A percentile compares a stretch with the other conserved stretches of the same genome.
Evolutionary conservation across 2,113 vertebrate genomes (phyloP).

Genomic region (Pteruthius melanotis): DNA sequence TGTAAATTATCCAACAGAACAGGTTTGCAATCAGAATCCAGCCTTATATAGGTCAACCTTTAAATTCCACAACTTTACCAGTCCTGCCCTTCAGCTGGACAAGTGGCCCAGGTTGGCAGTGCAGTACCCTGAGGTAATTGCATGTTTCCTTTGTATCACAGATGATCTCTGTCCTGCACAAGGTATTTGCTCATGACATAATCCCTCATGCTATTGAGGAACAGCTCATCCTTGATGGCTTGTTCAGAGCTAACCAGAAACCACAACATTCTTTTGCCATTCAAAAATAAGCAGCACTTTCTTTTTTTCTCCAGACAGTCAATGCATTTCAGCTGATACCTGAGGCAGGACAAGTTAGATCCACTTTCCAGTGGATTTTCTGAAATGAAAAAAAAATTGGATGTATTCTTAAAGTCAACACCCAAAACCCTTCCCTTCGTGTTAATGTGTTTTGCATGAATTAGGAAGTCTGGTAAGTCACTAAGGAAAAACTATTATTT

Average conservation of each 20-base stretch:
- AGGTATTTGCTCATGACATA: background rate
- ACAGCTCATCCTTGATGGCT: slow-evolving; percentile 11
- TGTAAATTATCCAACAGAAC: background rate
- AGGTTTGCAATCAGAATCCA: background rate
- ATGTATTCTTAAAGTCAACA: background rate
- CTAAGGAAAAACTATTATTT: background rate
- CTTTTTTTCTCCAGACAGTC: background rate
- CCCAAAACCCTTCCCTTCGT: background rate
- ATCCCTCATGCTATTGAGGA: background rate
- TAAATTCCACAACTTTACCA: background rate
- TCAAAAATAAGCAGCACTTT: background rate
- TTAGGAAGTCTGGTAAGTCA: background rate
- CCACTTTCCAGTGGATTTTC: background rate
- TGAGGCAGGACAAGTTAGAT: background rate
- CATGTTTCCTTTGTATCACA: background rate
- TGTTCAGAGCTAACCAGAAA: slow-evolving; percentile 18
- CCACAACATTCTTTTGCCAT: background rate
- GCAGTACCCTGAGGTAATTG: background rate
- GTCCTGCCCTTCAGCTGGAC: background rate
- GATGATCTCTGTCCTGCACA: background rate
- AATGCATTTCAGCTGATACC: background rate
- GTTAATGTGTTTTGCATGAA: background rate
- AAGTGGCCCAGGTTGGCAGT: background rate
- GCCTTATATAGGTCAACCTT: background rate
- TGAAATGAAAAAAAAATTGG: background rate